phyloP scores from a whole-genome alignment of 2,888 invertebrate species.

The Xestia sexstrigata region DNA sequence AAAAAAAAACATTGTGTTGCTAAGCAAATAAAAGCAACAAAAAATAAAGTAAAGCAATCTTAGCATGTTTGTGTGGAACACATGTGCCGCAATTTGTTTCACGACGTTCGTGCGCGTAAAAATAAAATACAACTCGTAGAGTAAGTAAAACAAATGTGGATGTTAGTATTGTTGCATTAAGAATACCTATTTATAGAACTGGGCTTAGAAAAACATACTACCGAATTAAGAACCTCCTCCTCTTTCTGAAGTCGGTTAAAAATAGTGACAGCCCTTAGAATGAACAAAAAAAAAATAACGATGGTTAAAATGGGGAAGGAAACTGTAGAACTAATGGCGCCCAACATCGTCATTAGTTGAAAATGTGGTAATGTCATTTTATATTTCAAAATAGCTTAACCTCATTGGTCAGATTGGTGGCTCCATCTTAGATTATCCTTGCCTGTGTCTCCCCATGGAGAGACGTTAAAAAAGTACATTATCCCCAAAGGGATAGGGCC shows the following conservation, averaged over 20 bases:
- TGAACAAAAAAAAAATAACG: not conserved
- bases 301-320: too few relatives aligned
- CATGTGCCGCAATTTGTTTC: conserved; percentile 30
- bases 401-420: too few relatives aligned
- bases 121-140: conserved; percentile 3
- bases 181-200: not conserved
- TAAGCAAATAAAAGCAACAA: conserved; percentile 1
- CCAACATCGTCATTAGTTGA: too few relatives aligned
- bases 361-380: too few relatives aligned
- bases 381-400: too few relatives aligned
- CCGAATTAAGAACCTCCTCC: too few relatives aligned
- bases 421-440: too few relatives aligned
- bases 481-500: too few relatives aligned
- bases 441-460: too few relatives aligned
- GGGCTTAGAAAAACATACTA: too few relatives aligned
- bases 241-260: too few relatives aligned
- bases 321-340: too few relatives aligned
- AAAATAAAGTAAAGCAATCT: conserved; percentile 16
- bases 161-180: not conserved
- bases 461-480: not conserved
- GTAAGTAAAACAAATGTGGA: conserved; percentile 23
- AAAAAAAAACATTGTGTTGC: conserved; percentile 4
- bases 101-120: not conserved
- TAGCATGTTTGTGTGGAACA: not conserved
- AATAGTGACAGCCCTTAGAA: not conserved